A percentile compares a stretch with the other conserved stretches of the same genome.
phyloP scores from a whole-genome alignment of 2,113 vertebrate species.

The Neotragus pygmaeus region DNA sequence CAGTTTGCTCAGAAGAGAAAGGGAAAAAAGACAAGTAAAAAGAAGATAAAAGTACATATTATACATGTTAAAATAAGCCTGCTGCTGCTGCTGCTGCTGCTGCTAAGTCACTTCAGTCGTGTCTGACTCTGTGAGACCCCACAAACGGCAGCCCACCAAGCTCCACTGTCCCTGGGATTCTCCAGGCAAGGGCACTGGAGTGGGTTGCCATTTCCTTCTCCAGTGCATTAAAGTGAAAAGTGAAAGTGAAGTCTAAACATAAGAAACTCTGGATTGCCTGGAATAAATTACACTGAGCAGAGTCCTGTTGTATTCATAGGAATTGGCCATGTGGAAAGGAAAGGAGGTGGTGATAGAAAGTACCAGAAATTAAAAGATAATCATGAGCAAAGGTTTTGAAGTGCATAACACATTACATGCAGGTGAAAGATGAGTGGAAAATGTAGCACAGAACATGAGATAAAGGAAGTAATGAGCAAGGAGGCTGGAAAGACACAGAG shows the following conservation, averaged over 20 bases:
- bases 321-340: neutral
- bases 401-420: rapidly evolving
- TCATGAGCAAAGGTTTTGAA: neutral
- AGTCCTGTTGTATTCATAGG: neutral
- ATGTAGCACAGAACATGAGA: neutral
- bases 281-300: neutral
- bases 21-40: neutral
- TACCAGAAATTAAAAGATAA: neutral
- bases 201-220: too few species aligned
- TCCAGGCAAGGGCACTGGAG: too few species aligned
- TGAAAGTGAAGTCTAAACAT: too few species aligned
- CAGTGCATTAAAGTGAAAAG: too few species aligned
- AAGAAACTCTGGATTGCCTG: neutral
- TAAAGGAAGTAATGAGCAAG: neutral
- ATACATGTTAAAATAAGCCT: neutral
- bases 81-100: too few species aligned
- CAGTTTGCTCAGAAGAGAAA: neutral
- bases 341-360: neutral
- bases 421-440: neutral
- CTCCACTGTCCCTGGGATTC: too few species aligned
- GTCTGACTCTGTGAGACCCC: too few species aligned
- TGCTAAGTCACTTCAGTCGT: too few species aligned
- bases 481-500: neutral
- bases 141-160: too few species aligned
- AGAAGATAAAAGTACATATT: neutral